phyloP scores from a whole-genome alignment of 2,888 invertebrate species.

The Dioctria rufipes region DNA sequence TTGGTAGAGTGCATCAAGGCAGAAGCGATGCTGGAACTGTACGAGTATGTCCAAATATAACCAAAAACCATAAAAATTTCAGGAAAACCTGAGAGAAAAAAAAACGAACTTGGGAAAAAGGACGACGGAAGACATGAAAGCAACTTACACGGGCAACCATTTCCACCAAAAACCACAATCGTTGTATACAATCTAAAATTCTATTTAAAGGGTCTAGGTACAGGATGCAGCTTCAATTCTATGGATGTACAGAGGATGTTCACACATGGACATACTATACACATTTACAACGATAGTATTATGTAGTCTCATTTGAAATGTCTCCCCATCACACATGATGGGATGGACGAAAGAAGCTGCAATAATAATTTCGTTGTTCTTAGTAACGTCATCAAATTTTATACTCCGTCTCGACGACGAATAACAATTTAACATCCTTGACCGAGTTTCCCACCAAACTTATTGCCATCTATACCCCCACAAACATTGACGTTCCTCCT shows the following conservation, averaged over 20 bases:
- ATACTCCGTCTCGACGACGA: constrained; percentile 58
- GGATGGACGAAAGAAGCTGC: constrained; percentile 39
- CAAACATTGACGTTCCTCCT: not conserved
- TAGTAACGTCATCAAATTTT: constrained; percentile 57
- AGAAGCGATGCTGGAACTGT: constrained; percentile 11
- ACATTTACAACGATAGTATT: not conserved
- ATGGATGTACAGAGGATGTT: constrained; percentile 21
- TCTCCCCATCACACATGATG: constrained; percentile 2
- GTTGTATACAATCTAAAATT: constrained; percentile 40
- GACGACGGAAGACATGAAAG: constrained; percentile 8
- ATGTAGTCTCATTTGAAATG: not conserved
- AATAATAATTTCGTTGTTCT: constrained; percentile 59
- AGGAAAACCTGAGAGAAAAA: constrained; percentile 7
- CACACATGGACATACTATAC: not conserved
- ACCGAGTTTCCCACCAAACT: constrained; percentile 54
- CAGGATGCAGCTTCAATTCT: constrained; percentile 43
- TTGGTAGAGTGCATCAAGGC: constrained; percentile 35
- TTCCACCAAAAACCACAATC: constrained; percentile 36
- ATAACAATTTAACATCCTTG: constrained; percentile 59
- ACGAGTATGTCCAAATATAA: constrained; percentile 44
- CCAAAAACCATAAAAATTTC: constrained; percentile 45
- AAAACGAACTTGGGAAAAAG: constrained; percentile 18
- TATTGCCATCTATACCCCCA: constrained; percentile 7
- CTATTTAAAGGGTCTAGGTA: constrained; percentile 23
- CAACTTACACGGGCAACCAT: constrained; percentile 26